Conservation (phyloP, 2,113 vertebrate genomes). For the Physeter macrocephalus region DNA sequence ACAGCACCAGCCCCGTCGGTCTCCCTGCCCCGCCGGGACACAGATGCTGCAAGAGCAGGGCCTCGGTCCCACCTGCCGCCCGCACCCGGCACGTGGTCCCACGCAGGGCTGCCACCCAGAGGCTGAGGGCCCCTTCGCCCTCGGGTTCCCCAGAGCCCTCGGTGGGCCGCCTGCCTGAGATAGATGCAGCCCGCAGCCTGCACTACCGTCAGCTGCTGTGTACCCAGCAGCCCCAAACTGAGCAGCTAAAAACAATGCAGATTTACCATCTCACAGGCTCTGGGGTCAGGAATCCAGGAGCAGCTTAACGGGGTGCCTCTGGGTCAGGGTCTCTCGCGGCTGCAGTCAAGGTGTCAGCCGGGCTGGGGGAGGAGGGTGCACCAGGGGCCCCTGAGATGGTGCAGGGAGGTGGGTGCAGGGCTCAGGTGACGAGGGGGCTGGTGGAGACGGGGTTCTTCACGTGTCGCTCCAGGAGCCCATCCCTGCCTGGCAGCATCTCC, state of each 20-base stretch:
- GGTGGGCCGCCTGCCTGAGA: background rate
- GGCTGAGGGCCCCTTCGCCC: background rate
- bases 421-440: background rate
- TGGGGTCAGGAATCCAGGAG: rapidly evolving
- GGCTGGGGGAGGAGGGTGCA: background rate
- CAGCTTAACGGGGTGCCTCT: rapidly evolving
- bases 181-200: background rate
- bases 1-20: background rate
- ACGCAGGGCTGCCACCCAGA: background rate
- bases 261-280: rapidly evolving
- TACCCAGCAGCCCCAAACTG: rapidly evolving
- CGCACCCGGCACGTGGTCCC: rapidly evolving
- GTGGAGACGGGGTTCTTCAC: rapidly evolving
- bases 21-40: too few relatives aligned
- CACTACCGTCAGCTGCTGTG: rapidly evolving
- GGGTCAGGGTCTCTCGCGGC: background rate
- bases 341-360: rapidly evolving
- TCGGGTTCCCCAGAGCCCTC: background rate
- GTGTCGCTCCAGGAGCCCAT: rapidly evolving
- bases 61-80: background rate
- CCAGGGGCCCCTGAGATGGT: rapidly evolving
- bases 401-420: background rate
- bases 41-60: background rate
- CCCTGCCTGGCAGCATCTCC: background rate
- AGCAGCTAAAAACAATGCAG: background rate